Evolutionary conservation across 2,797 vertebrate species (phyloP).

Genomic region (Tolypeutes matacus): DNA sequence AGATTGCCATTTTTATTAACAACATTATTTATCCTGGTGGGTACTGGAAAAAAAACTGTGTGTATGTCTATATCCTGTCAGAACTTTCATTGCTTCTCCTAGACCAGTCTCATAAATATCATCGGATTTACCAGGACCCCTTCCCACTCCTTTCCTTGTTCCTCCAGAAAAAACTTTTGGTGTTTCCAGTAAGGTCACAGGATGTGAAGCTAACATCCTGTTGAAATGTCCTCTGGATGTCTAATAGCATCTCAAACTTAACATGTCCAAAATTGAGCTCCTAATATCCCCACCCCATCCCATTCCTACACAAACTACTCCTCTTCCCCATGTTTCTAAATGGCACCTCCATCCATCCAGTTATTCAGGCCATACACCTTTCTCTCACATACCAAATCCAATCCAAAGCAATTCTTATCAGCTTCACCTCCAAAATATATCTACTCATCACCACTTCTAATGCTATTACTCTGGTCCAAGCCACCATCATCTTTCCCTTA

Average conservation of each 20-base stretch:
- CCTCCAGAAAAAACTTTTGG: neutral
- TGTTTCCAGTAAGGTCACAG: neutral
- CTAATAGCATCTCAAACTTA: constrained; percentile 1
- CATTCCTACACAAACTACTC: neutral
- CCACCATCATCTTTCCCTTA: neutral
- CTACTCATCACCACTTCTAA: neutral
- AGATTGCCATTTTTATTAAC: constrained; percentile 11
- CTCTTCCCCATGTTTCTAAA: neutral
- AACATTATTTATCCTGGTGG: neutral
- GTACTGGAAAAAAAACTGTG: neutral
- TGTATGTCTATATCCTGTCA: neutral
- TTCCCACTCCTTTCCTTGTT: neutral
- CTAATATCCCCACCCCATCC: too few species aligned
- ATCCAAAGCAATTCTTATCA: neutral
- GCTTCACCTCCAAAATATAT: neutral
- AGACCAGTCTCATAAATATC: neutral
- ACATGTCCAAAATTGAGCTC: neutral
- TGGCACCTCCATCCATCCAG: neutral
- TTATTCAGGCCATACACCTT: neutral
- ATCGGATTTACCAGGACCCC: neutral
- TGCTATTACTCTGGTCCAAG: neutral
- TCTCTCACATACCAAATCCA: neutral
- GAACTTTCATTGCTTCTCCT: constrained; percentile 25
- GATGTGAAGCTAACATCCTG: neutral
- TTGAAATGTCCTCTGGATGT: constrained; percentile 5